Percentiles rank a stretch among this genome's conserved stretches.
Conservation (phyloP, 2,797 vertebrate genomes). For the Neoniphon sammara region DNA sequence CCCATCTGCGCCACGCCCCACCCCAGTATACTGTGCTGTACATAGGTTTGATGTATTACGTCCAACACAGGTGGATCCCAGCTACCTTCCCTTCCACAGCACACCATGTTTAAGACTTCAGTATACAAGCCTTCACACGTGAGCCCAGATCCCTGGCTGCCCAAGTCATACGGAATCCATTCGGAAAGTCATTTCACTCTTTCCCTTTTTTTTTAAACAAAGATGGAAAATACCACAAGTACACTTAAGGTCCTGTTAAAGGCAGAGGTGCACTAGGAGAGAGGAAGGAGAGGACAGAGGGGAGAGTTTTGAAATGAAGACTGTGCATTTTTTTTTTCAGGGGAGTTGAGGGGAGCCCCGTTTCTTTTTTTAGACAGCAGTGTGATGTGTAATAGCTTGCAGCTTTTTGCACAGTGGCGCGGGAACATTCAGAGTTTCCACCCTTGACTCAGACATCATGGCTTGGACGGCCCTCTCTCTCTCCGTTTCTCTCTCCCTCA, state of each 20-base stretch:
- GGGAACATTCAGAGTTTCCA: slow-evolving; percentile 88
- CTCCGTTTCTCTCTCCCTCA: slow-evolving; percentile 8
- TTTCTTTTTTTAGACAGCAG: slow-evolving; percentile 75
- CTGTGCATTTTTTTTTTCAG: slow-evolving; percentile 22
- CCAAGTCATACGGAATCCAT: slow-evolving; percentile 47
- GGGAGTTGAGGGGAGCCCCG: slow-evolving; percentile 57
- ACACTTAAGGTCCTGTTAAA: slow-evolving; percentile 42
- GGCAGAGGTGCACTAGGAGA: slow-evolving; percentile 31
- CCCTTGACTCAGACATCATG: slow-evolving; percentile 76
- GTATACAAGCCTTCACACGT: slow-evolving; percentile 53
- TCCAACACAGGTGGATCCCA: slow-evolving; percentile 45
- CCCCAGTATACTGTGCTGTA: slow-evolving; percentile 39
- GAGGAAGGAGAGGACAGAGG: slow-evolving; percentile 2
- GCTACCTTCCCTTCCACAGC: slow-evolving; percentile 37
- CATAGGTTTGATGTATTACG: slow-evolving; percentile 27
- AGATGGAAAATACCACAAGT: slow-evolving; percentile 75
- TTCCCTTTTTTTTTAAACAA: slow-evolving; percentile 42
- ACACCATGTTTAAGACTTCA: slow-evolving; percentile 25
- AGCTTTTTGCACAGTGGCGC: slow-evolving; percentile 80
- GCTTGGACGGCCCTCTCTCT: slow-evolving; percentile 36
- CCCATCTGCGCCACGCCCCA: slow-evolving; percentile 42
- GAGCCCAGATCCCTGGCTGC: slow-evolving; percentile 19
- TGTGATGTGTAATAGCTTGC: slow-evolving; percentile 81
- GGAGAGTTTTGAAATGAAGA: slow-evolving; percentile 50
- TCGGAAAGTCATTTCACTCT: slow-evolving; percentile 46